Evolutionary conservation across 2,888 invertebrate genomes (phyloP), one percentile per base, ranked within the genome.

Genomic region (Synanthedon andrenaeformis): DNA sequence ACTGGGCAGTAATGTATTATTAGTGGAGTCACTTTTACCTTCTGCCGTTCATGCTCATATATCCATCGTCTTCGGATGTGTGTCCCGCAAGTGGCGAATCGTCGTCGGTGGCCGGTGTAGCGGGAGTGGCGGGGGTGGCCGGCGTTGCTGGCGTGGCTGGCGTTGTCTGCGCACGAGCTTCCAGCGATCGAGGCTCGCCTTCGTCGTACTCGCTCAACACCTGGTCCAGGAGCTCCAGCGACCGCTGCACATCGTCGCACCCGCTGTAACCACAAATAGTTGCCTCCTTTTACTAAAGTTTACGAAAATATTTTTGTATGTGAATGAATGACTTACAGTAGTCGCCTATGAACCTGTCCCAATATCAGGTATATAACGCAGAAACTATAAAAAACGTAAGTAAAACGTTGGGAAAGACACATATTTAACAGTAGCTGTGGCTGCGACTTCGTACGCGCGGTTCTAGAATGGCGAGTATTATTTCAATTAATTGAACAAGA

Each of bases 181-280:
- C 80, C 69, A 80, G 69, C 62, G 81, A 86, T 62, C 79, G 81
- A 63, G 82, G 89, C 86, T 88, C 90, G 70, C 85, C 90, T 84
- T 95, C 95, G 90, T 96, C 96, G 89, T 95, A 96, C 89, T 96
- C 95, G 67, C 95, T 95, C 81, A 96, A 89, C 81, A 96, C 95
- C 76, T 94, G 93, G 89, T 96, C 96, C 86, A 96, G 89, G 69
- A 95, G 90, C 85, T 95, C 95, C 88, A 96, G 90, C 65, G 95
- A 95, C 77, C 94, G 92, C 85, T 95, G 95, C 77, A 96, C 94
- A 84, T 95, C 95, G 83, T 95, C 95, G 82, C 92, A 91, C 86
- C 92, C 92, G 79, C 93, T 93, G 90, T 66, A 91, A 91, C 64
- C 76, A 45, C 42, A 23, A 49, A 54, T 54, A 45, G 11, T 53